Evolutionary conservation across 53 echinoderm and acorn worm species (phyloP).

Genomic region (Echinarachnius parma): DNA sequence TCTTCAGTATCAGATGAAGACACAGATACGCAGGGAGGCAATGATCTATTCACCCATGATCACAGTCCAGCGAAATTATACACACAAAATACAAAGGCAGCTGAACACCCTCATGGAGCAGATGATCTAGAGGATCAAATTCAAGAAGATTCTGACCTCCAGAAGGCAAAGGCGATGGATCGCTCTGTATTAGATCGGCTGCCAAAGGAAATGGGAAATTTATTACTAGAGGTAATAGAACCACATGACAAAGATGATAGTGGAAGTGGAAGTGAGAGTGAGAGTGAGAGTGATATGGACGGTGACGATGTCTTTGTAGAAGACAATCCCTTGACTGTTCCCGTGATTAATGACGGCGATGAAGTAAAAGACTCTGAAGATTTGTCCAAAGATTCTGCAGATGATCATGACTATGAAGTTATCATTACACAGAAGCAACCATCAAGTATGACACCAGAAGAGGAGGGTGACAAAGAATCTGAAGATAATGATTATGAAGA

Average conservation of each 20-base stretch:
- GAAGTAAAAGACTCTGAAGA: conserved; percentile 18
- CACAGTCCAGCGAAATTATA: not conserved
- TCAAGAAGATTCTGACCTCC: not conserved
- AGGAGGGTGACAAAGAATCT: not conserved
- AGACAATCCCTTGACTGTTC: not conserved
- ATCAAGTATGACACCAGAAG: not conserved
- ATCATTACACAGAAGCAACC: conserved; percentile 3
- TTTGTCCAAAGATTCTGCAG: conserved; percentile 9
- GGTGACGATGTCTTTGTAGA: conserved; percentile 30
- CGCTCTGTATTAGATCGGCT: conserved; percentile 15
- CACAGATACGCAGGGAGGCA: conserved; percentile 5
- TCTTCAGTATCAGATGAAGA: conserved; percentile 17
- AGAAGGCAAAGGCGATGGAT: not conserved
- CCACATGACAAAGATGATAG: not conserved
- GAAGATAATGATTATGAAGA: conserved; percentile 4
- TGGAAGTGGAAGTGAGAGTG: too few species aligned
- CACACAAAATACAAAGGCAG: too few species aligned
- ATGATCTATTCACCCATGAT: not conserved
- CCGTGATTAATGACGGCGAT: not conserved
- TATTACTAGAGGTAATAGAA: conserved; percentile 31
- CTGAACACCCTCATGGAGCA: too few species aligned
- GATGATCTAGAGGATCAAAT: not conserved
- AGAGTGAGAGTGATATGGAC: conserved; percentile 20
- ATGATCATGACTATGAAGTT: conserved; percentile 12
- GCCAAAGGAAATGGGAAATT: conserved; percentile 15